A percentile compares a stretch with the other conserved stretches of the same genome.
Conservation (phyloP, 2,113 vertebrate species). For the Mesembrinibis cayennensis region DNA sequence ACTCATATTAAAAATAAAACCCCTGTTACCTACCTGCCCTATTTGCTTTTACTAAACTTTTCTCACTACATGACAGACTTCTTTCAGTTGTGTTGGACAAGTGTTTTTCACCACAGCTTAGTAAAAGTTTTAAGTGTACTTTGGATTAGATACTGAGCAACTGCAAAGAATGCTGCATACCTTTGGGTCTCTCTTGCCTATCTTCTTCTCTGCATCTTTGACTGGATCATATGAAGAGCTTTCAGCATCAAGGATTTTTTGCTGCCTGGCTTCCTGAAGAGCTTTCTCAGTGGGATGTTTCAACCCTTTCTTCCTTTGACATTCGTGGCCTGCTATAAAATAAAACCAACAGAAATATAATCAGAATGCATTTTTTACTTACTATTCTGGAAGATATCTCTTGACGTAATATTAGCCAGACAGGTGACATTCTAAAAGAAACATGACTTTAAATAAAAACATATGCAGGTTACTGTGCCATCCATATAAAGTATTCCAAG, state of each 20-base stretch:
- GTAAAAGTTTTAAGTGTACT: not conserved
- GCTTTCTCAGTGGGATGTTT: conserved; percentile 61
- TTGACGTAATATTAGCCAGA: not conserved
- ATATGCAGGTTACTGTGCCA: not conserved
- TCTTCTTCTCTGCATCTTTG: conserved; percentile 34
- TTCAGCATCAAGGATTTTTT: not conserved
- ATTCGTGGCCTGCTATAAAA: conserved; percentile 3
- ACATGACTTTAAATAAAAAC: not conserved
- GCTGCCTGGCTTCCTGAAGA: conserved; percentile 62
- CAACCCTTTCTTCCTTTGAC: not conserved
- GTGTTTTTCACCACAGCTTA: not conserved
- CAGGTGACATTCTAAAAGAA: not conserved
- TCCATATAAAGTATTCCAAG: not conserved
- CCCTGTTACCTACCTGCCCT: not conserved
- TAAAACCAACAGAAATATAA: not conserved
- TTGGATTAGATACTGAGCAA: not conserved
- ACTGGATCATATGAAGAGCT: not conserved
- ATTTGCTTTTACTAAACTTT: not conserved
- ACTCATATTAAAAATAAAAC: not conserved
- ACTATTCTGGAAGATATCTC: not conserved
- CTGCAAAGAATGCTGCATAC: conserved; percentile 35
- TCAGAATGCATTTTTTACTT: not conserved
- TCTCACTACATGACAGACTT: not conserved
- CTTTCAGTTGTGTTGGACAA: not conserved
- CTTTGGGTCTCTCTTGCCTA: conserved; percentile 24